Conservation (phyloP, 2,113 vertebrate genomes). For the Serilophus lunatus region DNA sequence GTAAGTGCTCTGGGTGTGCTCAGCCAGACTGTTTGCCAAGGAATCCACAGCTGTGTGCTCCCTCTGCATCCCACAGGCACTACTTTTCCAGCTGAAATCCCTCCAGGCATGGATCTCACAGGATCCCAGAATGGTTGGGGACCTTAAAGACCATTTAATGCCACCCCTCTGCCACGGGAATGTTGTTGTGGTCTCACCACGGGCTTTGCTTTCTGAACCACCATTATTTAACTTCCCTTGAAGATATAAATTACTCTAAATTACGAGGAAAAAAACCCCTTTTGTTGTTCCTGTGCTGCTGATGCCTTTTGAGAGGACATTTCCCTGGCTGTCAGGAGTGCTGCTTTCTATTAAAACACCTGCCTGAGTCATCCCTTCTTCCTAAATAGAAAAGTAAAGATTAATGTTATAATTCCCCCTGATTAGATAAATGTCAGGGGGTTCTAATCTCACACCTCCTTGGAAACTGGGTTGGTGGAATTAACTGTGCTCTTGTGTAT, state of each 20-base stretch:
- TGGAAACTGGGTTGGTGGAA: neutral
- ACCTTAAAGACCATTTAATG: neutral
- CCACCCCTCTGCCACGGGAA: neutral
- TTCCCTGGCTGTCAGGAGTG: neutral
- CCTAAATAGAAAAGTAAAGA: neutral
- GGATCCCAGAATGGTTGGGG: neutral
- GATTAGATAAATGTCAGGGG: conserved; percentile 16
- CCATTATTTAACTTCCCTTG: neutral
- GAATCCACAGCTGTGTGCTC: rapidly evolving
- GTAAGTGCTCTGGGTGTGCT: conserved; percentile 43
- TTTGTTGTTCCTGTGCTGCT: neutral
- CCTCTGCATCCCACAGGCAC: neutral
- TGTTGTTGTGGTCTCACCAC: rapidly evolving
- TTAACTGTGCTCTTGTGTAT: neutral
- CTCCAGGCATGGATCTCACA: rapidly evolving
- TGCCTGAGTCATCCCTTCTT: neutral
- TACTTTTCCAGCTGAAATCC: neutral
- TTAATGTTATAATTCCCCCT: neutral
- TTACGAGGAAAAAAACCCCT: neutral
- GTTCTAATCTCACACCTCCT: neutral
- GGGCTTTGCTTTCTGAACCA: neutral
- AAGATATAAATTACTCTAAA: neutral
- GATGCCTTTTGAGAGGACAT: neutral
- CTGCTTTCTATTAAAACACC: conserved; percentile 2
- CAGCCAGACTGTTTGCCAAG: neutral